These are phyloP conservation scores for Tetragnatha montana DNA, from an alignment of 2,888 invertebrate species.

Conservation along the genomic window DNA sequence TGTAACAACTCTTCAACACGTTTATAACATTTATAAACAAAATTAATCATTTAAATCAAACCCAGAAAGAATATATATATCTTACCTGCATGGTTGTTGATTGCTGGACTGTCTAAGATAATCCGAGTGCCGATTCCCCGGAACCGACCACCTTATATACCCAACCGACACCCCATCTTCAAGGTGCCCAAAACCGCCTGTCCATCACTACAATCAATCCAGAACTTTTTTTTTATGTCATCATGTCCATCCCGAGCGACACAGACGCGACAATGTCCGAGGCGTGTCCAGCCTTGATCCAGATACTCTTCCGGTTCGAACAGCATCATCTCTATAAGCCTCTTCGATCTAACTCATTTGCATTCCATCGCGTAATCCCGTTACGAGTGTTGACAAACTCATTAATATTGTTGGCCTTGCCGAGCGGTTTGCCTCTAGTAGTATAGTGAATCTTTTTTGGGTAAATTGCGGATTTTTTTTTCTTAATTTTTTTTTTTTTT, in stretches of 20 bases:
- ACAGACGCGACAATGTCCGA: background rate
- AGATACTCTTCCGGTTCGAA: slow-evolving; percentile 38
- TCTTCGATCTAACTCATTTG: slow-evolving; percentile 42
- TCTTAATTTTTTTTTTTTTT: too few species aligned
- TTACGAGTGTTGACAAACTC: background rate
- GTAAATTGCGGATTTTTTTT: too few species aligned
- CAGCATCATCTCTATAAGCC: slow-evolving; percentile 13
- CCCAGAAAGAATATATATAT: background rate
- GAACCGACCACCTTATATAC: slow-evolving; percentile 25
- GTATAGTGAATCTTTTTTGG: too few species aligned
- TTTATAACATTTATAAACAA: background rate
- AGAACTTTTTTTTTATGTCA: slow-evolving; percentile 1
- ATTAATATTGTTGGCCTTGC: slow-evolving; percentile 11
- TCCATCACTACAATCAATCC: background rate
- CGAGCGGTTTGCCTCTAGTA: background rate
- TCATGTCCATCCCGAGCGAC: background rate
- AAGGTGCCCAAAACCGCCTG: slow-evolving; percentile 14
- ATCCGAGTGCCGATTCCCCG: slow-evolving; percentile 1
- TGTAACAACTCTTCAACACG: too few species aligned
- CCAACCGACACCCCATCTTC: background rate
- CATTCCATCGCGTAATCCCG: slow-evolving; percentile 22
- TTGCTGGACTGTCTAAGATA: slow-evolving; percentile 34
- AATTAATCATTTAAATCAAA: background rate
- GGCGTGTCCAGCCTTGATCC: slow-evolving; percentile 64
- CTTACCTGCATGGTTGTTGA: slow-evolving; percentile 54